These are phyloP conservation scores for Lasioglossum villosulum DNA, from an alignment of 2,888 invertebrate genomes.

Conservation along the genomic window DNA sequence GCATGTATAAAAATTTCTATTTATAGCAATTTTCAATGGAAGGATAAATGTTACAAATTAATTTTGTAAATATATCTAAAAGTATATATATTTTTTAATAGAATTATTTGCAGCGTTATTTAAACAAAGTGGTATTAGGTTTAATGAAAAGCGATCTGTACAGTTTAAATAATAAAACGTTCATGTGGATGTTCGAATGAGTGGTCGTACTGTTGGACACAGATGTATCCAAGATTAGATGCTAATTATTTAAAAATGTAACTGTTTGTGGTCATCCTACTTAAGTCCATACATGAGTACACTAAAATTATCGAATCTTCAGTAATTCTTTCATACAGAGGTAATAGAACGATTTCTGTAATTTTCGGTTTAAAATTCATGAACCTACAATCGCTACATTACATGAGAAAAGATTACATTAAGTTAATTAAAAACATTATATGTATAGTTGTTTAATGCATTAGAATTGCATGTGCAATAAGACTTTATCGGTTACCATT, in stretches of 20 bases:
- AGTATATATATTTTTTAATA: constrained; percentile 77
- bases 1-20: constrained; percentile 53
- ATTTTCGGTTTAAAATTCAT: constrained; percentile 22
- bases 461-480: constrained; percentile 80
- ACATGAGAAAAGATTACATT: constrained; percentile 61
- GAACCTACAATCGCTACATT: constrained; percentile 11
- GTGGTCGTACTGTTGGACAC: constrained; percentile 65
- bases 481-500: constrained; percentile 81
- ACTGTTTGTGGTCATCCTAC: constrained; percentile 41
- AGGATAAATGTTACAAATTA: constrained; percentile 55
- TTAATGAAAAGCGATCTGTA: constrained; percentile 67
- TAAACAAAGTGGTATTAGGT: constrained; percentile 63
- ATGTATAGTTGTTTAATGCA: constrained; percentile 61
- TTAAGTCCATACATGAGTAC: constrained; percentile 31
- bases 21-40: constrained; percentile 54
- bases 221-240: constrained; percentile 65
- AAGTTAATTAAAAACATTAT: constrained; percentile 54
- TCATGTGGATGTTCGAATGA: constrained; percentile 61
- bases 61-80: constrained; percentile 75
- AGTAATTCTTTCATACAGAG: constrained; percentile 13
- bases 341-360: constrained; percentile 15
- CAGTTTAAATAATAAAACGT: constrained; percentile 64
- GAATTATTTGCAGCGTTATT: constrained; percentile 69
- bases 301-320: constrained; percentile 23
- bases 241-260: constrained; percentile 57